phyloP scores from a whole-genome alignment of 2,113 vertebrate genomes.

The Otis tarda region DNA sequence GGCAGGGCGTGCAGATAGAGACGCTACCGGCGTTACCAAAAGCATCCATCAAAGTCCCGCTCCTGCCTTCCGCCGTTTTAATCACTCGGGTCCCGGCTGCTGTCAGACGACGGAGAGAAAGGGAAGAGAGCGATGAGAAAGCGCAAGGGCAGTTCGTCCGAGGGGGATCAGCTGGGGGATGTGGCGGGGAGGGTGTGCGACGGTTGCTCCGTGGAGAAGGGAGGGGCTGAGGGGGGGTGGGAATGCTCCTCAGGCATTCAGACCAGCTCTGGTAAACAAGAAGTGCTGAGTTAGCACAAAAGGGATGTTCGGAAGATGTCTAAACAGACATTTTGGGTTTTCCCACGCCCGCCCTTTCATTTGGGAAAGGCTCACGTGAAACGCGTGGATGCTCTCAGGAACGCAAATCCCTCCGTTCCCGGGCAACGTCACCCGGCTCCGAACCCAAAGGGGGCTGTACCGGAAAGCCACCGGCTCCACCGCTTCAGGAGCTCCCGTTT shows the following conservation, averaged over 20 bases:
- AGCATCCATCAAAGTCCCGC: neutral
- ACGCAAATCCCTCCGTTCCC: neutral
- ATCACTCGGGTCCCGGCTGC: neutral
- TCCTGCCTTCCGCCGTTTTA: neutral
- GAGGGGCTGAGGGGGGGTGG: neutral
- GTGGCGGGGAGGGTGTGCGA: rapidly evolving
- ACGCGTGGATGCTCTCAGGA: rapidly evolving
- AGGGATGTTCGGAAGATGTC: neutral
- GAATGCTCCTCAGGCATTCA: neutral
- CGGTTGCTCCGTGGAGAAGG: neutral
- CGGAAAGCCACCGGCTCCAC: neutral
- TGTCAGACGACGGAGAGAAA: neutral
- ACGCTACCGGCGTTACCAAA: neutral
- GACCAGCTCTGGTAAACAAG: neutral
- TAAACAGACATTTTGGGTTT: neutral
- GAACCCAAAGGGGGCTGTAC: neutral
- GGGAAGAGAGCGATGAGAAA: neutral
- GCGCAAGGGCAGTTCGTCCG: neutral
- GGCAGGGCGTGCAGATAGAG: neutral
- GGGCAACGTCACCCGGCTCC: too few relatives aligned
- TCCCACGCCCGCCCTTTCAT: neutral
- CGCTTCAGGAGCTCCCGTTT: neutral
- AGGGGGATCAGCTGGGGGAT: neutral
- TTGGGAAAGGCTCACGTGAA: neutral
- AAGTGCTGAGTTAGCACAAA: neutral